Base-by-base conservation (phyloP, 2,888 invertebrate genomes). In the Drepana falcataria region DNA sequence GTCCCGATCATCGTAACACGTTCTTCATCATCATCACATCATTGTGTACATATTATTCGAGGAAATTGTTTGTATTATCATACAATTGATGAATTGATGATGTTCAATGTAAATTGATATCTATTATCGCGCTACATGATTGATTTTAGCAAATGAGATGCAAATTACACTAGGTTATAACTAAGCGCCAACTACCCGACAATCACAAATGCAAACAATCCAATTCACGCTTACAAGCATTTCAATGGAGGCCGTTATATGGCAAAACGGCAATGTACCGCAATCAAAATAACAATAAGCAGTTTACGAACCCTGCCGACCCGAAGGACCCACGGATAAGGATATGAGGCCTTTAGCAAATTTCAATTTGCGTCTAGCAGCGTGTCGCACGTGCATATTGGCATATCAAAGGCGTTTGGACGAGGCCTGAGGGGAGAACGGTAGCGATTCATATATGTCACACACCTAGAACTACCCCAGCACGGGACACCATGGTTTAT, bases 371-470 rank as follows among this genome's bases (percentile, higher is more conserved):
- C 73, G 70, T 71, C 70, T 64, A 69, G 68, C 66, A 67, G 66
- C 68, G 68, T 71, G 73, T 75, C 72, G 67, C 65, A 81, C 76
- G 75, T 78, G 77, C 79, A 77, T 80, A 81, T 80, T 79, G 79
- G 73, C 73, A 73, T 77, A 76, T 80, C 80, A 79, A 75, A 77
- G 71, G 60, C 66, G 70, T 64, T 65, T 63, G 60, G 49, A 51
- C 54, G 37, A 35, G 55, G 61, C 59, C 37, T 51, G 54, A 54
- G 51, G 58, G 51, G 49, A 63, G 37, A 58, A 37, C 56, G 51
- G 53, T 44, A 53, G 54, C 21, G 2, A 35, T 52, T 55, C 47
- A n/a, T 7, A 9, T n/a, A 6, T 47, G 49, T 35, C 33, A 6
- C 35, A 35, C 21, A 9, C 7, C 3, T n/a, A n/a, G 3, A 35